Percentiles rank a stretch among this genome's conserved stretches.
These are phyloP conservation scores for Acyrthosiphon pisum DNA, from an alignment of 1,140 invertebrate species.

Conservation along the genomic window DNA sequence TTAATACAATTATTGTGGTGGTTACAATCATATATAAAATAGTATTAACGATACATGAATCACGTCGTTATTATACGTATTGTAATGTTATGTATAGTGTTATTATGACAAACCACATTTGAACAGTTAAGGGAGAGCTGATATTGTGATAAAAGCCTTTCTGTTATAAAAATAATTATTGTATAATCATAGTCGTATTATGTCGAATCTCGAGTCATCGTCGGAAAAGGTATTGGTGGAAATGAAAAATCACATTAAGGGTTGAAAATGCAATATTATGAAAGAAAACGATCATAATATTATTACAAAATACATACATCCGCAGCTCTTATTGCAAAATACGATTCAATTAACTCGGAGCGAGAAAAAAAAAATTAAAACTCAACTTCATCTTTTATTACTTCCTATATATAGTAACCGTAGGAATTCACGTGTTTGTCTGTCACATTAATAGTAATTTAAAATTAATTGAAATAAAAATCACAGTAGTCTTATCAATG, in stretches of 20 bases:
- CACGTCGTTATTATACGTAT: not conserved
- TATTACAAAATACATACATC: not conserved
- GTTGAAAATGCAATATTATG: not conserved
- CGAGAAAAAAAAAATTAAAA: not conserved
- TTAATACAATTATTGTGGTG: not conserved
- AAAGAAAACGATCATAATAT: conserved; percentile 2
- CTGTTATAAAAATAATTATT: not conserved
- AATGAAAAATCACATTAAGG: not conserved
- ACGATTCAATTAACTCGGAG: not conserved
- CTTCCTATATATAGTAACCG: not conserved
- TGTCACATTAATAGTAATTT: not conserved
- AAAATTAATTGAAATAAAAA: too few species aligned
- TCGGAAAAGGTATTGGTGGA: not conserved
- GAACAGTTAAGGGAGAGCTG: not conserved
- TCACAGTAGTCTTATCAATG: too few species aligned
- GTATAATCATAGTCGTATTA: too few species aligned
- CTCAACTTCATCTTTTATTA: not conserved
- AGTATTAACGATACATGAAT: not conserved
- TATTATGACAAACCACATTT: not conserved
- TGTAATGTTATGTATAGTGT: not conserved
- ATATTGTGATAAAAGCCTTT: not conserved
- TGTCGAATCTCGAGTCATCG: not conserved
- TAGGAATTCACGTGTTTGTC: not conserved
- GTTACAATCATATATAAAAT: not conserved
- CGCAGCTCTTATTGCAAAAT: not conserved